A percentile compares a stretch with the other conserved stretches of the same genome.
Conservation (phyloP, 2,113 vertebrate species). For the Motacilla tschutschensis region DNA sequence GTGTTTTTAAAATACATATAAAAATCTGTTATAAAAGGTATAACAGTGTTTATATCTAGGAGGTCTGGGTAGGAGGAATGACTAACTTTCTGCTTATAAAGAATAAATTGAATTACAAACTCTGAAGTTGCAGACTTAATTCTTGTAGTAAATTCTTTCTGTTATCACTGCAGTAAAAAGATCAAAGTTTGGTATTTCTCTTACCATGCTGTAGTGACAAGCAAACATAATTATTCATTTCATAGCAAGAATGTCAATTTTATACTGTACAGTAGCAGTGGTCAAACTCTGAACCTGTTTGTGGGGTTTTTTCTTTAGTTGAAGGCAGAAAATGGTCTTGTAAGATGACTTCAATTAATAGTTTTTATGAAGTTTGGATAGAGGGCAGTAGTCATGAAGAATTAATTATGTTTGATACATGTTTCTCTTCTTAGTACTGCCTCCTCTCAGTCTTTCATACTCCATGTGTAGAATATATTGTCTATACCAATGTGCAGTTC, state of each 20-base stretch:
- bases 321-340: not conserved
- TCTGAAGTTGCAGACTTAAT: not conserved
- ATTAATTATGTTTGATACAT: not conserved
- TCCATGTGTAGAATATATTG: not conserved
- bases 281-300: not conserved
- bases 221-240: not conserved
- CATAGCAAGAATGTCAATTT: not conserved
- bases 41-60: not conserved
- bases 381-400: not conserved
- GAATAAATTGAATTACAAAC: not conserved
- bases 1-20: conserved; percentile 41
- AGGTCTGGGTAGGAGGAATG: not conserved
- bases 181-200: not conserved
- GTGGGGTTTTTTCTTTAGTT: not conserved
- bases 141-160: not conserved
- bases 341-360: not conserved
- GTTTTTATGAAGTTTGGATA: not conserved
- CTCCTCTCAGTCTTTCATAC: not conserved
- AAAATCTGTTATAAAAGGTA: not conserved
- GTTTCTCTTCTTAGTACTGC: not conserved
- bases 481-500: not conserved
- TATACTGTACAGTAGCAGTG: not conserved
- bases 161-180: not conserved
- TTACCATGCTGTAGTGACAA: not conserved
- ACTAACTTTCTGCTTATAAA: not conserved